Conservation (phyloP, 2,113 vertebrate species). For the Anseranas semipalmata region DNA sequence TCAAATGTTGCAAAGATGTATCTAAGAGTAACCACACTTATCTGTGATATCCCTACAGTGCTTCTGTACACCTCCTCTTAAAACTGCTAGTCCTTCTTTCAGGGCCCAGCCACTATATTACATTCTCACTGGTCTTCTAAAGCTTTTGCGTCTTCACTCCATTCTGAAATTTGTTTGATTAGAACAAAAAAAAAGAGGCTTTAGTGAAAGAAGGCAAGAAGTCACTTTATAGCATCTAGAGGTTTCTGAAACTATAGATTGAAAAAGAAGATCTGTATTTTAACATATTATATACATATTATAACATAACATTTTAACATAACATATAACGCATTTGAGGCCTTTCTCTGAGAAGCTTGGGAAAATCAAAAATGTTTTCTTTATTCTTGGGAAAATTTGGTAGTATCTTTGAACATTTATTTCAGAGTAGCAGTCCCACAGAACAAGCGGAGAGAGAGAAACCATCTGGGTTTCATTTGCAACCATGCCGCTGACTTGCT, state of each 20-base stretch:
- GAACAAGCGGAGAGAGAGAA: slow-evolving; percentile 5
- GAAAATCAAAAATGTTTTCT: not conserved
- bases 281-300: no score
- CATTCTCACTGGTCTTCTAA: not conserved
- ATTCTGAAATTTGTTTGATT: not conserved
- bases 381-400: not conserved
- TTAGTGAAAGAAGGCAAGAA: not conserved
- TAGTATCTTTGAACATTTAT: not conserved
- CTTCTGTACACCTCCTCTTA: not conserved
- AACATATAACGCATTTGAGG: not conserved
- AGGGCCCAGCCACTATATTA: not conserved
- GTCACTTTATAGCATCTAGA: not conserved
- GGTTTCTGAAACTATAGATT: not conserved
- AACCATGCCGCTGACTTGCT: slow-evolving; percentile 8
- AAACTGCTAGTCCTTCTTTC: not conserved
- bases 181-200: not conserved
- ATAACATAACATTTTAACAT: no score
- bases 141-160: not conserved
- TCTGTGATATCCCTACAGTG: not conserved
- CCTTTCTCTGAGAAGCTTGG: not conserved
- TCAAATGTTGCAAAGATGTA: not conserved
- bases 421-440: not conserved
- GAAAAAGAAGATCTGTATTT: not conserved
- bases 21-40: not conserved
- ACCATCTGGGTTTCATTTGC: slow-evolving; percentile 41